A percentile compares a stretch with the other conserved stretches of the same genome.
These are phyloP conservation scores for crab-eating macaque (Macaca fascicularis) DNA, from an alignment of 2,113 vertebrate genomes.

Conservation along the genomic window T2T-MFA8v1.1 NC_088384.1:83236501-83237000, in stretches of 20 bases:
- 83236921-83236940: background rate
- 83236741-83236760: background rate
- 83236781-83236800: background rate
- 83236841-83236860: background rate
- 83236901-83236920: background rate
- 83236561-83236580: background rate
- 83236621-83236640: background rate
- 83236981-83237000: background rate
- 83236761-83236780: background rate
- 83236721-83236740: background rate
- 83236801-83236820: background rate
- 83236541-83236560: background rate
- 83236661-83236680: background rate
- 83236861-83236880: background rate
- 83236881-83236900: background rate
- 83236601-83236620: background rate
- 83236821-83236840: background rate
- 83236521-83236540: background rate
- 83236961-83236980: background rate
- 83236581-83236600: background rate
- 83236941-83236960: background rate
- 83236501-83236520: background rate
- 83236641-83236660: background rate
- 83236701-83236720: background rate
- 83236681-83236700: background rate